Percentiles rank a stretch among this genome's conserved stretches.
These are phyloP conservation scores for Sminthurinus aureus DNA, from an alignment of 2,888 invertebrate genomes.

Conservation along the genomic window DNA sequence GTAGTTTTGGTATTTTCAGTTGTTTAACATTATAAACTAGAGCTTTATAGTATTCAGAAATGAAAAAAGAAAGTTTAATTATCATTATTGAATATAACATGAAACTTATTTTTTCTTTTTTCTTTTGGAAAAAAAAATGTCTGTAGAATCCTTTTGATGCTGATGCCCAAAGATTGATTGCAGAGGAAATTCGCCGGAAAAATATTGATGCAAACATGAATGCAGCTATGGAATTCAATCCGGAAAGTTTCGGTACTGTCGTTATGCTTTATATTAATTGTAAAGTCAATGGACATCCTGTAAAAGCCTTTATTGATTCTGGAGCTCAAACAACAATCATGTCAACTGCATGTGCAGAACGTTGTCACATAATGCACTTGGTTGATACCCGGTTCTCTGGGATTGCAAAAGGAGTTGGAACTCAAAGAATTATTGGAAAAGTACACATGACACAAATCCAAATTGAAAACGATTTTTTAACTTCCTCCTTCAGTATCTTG, in stretches of 20 bases:
- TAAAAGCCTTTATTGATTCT: slow-evolving; percentile 98
- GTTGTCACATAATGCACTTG: slow-evolving; percentile 89
- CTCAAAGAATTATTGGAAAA: slow-evolving; percentile 93
- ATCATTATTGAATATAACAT: no score
- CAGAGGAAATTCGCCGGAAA: slow-evolving; percentile 93
- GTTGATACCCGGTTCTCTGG: slow-evolving; percentile 90
- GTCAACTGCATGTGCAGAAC: slow-evolving; percentile 94
- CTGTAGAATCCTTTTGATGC: slow-evolving; percentile 93
- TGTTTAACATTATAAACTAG: no score
- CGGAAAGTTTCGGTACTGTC: slow-evolving; percentile 97
- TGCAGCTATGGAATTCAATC: slow-evolving; percentile 97
- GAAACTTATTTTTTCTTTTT: no score
- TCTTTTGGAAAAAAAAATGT: no score
- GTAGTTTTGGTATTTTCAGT: no score
- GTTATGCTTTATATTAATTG: slow-evolving; percentile 98
- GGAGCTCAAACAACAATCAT: slow-evolving; percentile 98
- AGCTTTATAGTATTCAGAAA: no score
- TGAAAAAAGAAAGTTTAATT: no score
- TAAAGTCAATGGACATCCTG: slow-evolving; percentile 93
- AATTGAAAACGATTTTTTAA: slow-evolving; percentile 91
- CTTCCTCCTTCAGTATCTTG: slow-evolving; percentile 95
- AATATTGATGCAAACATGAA: slow-evolving; percentile 99
- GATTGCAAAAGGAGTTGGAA: slow-evolving; percentile 96
- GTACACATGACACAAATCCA: slow-evolving; percentile 98
- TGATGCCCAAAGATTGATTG: slow-evolving; percentile 92